These are phyloP conservation scores for Chaetodon trifasciatus DNA, from an alignment of 2,797 vertebrate species.

Conservation along the genomic window DNA sequence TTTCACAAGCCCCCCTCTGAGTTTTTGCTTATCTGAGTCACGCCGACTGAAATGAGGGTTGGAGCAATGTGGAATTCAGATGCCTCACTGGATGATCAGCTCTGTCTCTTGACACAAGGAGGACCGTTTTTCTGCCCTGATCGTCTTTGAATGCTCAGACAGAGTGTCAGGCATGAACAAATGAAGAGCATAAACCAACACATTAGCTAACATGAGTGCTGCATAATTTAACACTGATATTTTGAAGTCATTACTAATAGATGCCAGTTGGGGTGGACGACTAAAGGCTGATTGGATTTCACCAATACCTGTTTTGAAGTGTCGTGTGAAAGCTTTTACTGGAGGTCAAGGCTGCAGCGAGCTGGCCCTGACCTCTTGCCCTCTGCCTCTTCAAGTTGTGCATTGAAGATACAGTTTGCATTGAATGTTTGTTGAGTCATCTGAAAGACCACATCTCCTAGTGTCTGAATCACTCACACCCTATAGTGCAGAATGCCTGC, in stretches of 20 bases:
- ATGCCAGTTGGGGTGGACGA: not conserved
- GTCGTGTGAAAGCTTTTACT: not conserved
- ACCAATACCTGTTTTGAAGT: conserved; percentile 1
- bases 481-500: not conserved
- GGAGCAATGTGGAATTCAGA: conserved; percentile 61
- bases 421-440: not conserved
- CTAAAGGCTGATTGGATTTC: conserved; percentile 6
- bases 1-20: conserved; percentile 59
- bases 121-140: conserved; percentile 35
- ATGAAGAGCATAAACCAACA: conserved; percentile 40
- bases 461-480: not conserved
- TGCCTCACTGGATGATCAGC: conserved; percentile 58
- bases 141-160: conserved; percentile 44
- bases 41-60: conserved; percentile 65
- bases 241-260: conserved; percentile 17
- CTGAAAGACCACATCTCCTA: not conserved
- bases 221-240: conserved; percentile 46
- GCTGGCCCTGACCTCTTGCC: not conserved
- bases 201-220: conserved; percentile 35
- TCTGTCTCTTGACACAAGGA: conserved; percentile 45
- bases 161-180: conserved; percentile 49
- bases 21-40: conserved; percentile 71
- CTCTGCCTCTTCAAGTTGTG: not conserved
- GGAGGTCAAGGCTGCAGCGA: conserved; percentile 5
- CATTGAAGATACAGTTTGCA: not conserved